phyloP scores from a whole-genome alignment of 2,113 vertebrate species.

The Caretta caretta region DNA sequence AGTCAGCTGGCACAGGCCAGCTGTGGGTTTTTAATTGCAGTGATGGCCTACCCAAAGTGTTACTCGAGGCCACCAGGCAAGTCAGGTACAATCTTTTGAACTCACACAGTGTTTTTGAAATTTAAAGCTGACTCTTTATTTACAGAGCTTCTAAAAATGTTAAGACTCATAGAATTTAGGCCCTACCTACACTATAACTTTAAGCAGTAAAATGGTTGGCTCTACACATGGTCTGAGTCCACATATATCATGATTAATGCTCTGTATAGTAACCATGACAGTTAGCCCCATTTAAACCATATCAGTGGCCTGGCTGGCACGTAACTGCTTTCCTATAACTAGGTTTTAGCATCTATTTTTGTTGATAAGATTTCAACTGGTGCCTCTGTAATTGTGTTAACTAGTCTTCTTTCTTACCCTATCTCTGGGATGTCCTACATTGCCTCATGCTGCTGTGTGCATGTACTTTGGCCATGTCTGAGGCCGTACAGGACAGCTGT shows the following conservation, averaged over 20 bases:
- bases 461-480: not conserved
- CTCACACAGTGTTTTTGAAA: fast-evolving
- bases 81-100: not conserved
- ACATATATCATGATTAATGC: not conserved
- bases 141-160: not conserved
- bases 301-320: no score
- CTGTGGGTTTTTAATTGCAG: no score
- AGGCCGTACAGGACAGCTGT: fast-evolving
- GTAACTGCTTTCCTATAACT: no score
- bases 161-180: not conserved
- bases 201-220: not conserved
- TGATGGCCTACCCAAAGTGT: no score
- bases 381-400: no score
- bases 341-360: no score
- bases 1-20: no score
- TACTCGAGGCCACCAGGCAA: no score
- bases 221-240: not conserved
- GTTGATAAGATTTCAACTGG: no score
- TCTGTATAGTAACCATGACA: fast-evolving
- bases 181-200: not conserved
- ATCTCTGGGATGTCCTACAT: not conserved
- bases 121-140: not conserved
- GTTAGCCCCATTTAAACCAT: no score
- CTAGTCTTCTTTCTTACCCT: not conserved
- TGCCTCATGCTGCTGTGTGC: not conserved